phyloP scores from a whole-genome alignment of 1,140 invertebrate species.

The Calliopsis andreniformis region DNA sequence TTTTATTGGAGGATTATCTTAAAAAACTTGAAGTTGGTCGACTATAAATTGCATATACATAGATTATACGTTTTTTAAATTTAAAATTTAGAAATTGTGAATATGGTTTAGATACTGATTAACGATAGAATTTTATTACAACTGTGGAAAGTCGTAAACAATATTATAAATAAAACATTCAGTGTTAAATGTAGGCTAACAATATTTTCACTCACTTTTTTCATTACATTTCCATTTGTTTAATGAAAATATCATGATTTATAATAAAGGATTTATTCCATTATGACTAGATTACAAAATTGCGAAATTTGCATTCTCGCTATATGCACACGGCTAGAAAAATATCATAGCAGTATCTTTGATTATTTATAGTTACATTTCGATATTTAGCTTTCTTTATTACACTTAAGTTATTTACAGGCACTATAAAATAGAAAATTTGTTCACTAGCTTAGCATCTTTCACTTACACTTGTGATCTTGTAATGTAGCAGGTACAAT shows the following conservation, averaged over 20 bases:
- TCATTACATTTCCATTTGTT: background rate
- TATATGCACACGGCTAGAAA: background rate
- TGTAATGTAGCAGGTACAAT: background rate
- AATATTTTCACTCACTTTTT: background rate
- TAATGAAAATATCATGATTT: background rate
- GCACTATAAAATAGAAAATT: slow-evolving; percentile 9
- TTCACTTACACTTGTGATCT: background rate
- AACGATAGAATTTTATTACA: no score
- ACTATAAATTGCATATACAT: no score
- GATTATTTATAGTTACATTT: background rate
- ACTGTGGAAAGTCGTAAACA: no score
- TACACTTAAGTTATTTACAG: slow-evolving; percentile 38
- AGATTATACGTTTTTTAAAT: background rate
- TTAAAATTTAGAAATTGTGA: background rate
- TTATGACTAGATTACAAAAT: slow-evolving; percentile 33
- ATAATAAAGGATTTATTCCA: slow-evolving; percentile 5
- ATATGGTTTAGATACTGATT: background rate
- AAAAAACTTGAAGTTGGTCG: no score
- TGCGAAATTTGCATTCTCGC: background rate
- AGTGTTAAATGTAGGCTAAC: background rate
- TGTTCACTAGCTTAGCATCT: slow-evolving; percentile 7
- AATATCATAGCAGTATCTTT: slow-evolving; percentile 19
- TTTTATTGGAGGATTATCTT: no score
- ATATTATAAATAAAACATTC: background rate
- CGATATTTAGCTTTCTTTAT: slow-evolving; percentile 15